Base-by-base conservation (phyloP, 2,888 invertebrate species). In the Eilema griseolum region DNA sequence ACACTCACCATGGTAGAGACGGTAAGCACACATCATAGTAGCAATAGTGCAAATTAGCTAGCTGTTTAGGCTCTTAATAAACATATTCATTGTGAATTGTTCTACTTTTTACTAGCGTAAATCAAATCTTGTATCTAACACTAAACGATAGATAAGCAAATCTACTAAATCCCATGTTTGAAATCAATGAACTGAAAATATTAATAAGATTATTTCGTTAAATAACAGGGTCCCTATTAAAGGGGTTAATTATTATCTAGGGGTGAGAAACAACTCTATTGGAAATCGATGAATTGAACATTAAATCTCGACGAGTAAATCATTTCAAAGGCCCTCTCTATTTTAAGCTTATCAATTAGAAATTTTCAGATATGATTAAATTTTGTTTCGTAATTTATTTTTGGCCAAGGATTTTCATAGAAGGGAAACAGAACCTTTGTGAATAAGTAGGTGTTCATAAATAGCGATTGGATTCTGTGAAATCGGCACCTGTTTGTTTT, bases 321-420 rank as follows among this genome's bases (percentile, higher is more conserved):
- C 61, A 61, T 65, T 67, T 68, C 63, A 60, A 67, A 46, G 24
- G n/a, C 20, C 33, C 28, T 46, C 28, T 66, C 61, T 72, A 68
- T 66, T 72, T 72, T 66, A 61, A 66, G 41, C 56, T 66, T 52
- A 68, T 68, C 56, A 68, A 67, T 64, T 69, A 69, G 66, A 66
- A 31, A 59, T 60, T 66, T 52, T 28, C 37, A 41, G 59, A 59
- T 69, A 66, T 60, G 61, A 63, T 66, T 68, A 68, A 33, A 69
- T 68, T 68, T 26, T 52, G 33, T 57, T 57, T 41, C 33, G 52
- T 57, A 12, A 65, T 56, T 65, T 46, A 61, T 57, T 69, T 69
- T 57, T 66, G 41, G 52, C 8, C 41, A 31, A 57, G 23, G 23
- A 26, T 62, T 28, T 28, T 41, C 16, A 23, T 61, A 31, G 28